Base-by-base conservation (phyloP, 2,888 invertebrate species). In the Caenorhabditis becei region DNA sequence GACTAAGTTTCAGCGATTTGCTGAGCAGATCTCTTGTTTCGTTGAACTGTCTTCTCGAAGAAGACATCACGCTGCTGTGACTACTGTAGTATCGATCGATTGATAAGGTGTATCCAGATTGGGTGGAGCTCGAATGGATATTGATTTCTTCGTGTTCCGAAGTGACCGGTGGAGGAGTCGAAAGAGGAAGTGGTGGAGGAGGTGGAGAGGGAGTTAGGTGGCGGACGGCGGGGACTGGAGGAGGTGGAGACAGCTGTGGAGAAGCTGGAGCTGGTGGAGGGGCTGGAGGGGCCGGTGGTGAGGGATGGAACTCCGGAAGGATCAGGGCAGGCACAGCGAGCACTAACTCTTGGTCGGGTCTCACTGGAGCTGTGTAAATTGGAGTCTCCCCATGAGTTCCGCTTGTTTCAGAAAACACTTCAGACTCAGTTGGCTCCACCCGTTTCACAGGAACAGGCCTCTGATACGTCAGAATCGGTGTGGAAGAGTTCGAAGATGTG, bases 1-100 rank as follows among this genome's bases (percentile, higher is more conserved):
- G 79, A 37, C 79, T 79, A 41, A 79, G 51, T 51, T 74, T 79
- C 51, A 79, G 37, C 7, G 66, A 62, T n/a, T 63, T 72, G 49
- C 79, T 79, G 61, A 79, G 56, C 16, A 79, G 26, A 41, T 79
- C 67, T 10, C 79, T 47, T 1, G 67, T 67, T 23, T 79, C 79
- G 58, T 72, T 62, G 56, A 79, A 79, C 16, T 74, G 79, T 51
- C 44, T 53, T 53, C 70, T 65, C 11, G 66, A 67, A n/a, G 58
- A 61, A 5, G 72, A 72, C 20, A 66, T 18, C 20, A 63, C 66
- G 58, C 59, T 74, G 16, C 51, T 41, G 41, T 1, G 56, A 26
- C 72, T 79, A 20, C 61, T 66, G 41, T 79, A 69, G 47, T 63
- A 63, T 56, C 69, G 53, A 69, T 79, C 72, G 47, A 74, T 74